These are phyloP conservation scores for Zaprionus ghesquierei DNA, from an alignment of 1,140 invertebrate species.

Conservation along the genomic window DNA sequence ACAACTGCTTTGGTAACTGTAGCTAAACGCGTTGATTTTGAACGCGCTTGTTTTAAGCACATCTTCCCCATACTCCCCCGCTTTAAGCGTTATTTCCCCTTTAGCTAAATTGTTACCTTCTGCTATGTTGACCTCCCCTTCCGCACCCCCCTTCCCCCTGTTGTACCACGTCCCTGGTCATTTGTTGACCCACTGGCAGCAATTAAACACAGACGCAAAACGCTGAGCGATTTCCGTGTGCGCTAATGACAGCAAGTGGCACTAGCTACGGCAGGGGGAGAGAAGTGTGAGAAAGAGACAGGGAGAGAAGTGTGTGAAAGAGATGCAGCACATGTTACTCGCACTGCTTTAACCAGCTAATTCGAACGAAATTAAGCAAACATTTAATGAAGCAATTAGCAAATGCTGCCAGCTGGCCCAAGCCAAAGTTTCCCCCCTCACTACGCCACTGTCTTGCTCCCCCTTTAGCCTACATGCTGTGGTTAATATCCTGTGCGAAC, in stretches of 20 bases:
- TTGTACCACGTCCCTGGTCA: not conserved
- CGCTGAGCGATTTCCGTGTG: conserved; percentile 30
- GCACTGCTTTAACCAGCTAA: conserved; percentile 44
- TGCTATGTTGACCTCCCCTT: too few species aligned
- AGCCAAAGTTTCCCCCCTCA: not conserved
- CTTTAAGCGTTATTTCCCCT: not conserved
- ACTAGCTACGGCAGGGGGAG: not conserved
- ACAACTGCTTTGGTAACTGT: not conserved
- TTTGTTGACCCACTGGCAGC: conserved; percentile 29
- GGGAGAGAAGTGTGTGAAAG: not conserved
- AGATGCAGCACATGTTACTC: conserved; percentile 2
- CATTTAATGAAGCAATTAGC: conserved; percentile 81
- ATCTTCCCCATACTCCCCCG: not conserved
- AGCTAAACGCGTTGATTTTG: not conserved
- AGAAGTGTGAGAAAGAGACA: not conserved
- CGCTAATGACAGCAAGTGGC: conserved; percentile 30
- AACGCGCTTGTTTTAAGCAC: not conserved
- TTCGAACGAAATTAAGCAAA: conserved; percentile 80
- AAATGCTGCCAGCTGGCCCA: conserved; percentile 49
- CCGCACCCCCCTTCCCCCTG: not conserved
- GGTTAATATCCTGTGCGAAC: conserved; percentile 59
- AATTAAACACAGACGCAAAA: conserved; percentile 47
- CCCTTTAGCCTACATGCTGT: conserved; percentile 11
- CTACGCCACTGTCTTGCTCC: not conserved
- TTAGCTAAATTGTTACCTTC: too few species aligned